Evolutionary conservation across 2,888 invertebrate species (phyloP).

Genomic region (Eupeodes luniger): DNA sequence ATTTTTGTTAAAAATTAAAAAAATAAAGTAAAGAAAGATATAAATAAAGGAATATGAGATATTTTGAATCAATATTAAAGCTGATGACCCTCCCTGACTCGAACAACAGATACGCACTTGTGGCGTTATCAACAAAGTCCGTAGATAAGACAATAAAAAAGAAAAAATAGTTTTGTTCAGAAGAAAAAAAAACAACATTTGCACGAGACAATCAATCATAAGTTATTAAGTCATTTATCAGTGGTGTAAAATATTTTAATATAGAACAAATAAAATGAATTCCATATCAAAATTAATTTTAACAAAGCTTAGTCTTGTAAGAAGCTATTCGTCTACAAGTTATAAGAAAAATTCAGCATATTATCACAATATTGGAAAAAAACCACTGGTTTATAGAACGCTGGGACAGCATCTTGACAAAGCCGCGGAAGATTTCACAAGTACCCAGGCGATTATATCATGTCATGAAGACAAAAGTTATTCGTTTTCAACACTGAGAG

Average conservation of each 20-base stretch:
- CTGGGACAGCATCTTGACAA: slow-evolving; percentile 86
- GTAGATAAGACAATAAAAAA: no score
- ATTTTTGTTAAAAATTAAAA: no score
- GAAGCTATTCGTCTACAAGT: slow-evolving; percentile 12
- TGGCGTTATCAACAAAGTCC: no score
- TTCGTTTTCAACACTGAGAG: slow-evolving; percentile 85
- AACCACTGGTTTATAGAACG: slow-evolving; percentile 85
- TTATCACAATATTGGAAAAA: slow-evolving; percentile 84
- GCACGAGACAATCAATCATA: no score
- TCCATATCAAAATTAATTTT: slow-evolving; percentile 4
- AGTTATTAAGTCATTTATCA: no score
- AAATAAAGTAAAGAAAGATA: no score
- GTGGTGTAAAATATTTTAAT: background rate
- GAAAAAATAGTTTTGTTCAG: no score
- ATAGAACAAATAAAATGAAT: slow-evolving; percentile 32
- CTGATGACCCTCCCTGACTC: no score
- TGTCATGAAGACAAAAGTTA: slow-evolving; percentile 85
- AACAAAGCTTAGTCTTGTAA: background rate
- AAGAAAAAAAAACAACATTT: no score
- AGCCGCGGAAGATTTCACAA: slow-evolving; percentile 85
- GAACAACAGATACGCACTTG: no score
- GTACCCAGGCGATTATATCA: slow-evolving; percentile 86
- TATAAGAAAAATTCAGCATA: slow-evolving; percentile 84
- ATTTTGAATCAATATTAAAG: no score
- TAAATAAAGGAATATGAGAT: no score